Evolutionary conservation across 2,797 vertebrate genomes (phyloP).

Genomic region (Yasuhikotakia modesta): DNA sequence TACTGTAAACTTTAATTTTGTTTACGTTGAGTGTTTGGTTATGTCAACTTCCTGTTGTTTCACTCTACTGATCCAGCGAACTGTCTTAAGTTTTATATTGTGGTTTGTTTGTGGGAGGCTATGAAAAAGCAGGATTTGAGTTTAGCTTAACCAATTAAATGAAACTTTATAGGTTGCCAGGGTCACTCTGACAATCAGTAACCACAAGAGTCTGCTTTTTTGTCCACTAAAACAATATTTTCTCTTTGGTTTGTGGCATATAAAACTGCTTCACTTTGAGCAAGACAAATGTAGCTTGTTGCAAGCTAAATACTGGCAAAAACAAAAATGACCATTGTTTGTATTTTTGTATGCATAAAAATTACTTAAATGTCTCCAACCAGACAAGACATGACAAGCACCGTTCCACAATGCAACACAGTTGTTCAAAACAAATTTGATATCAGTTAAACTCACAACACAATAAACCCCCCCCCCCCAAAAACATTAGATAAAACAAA

Average conservation of each 20-base stretch:
- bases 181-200: constrained; percentile 40
- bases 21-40: not conserved
- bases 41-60: constrained; percentile 20
- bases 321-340: not conserved
- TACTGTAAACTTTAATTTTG: no score
- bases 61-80: constrained; percentile 14
- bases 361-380: not conserved
- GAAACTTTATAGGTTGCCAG: constrained; percentile 28
- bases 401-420: no score
- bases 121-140: no score
- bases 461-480: no score
- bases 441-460: no score
- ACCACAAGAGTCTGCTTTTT: constrained; percentile 30
- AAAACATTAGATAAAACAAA: no score
- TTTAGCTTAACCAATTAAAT: no score
- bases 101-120: constrained; percentile 31
- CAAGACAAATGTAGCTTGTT: constrained; percentile 20
- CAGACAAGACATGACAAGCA: no score
- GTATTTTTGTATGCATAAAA: not conserved
- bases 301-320: constrained; percentile 14
- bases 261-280: not conserved
- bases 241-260: constrained; percentile 7
- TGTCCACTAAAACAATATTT: constrained; percentile 40
- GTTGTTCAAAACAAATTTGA: no score
- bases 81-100: constrained; percentile 12